Evolutionary conservation across 2,888 invertebrate genomes (phyloP), one percentile per base, ranked within the genome.

Genomic region (Drosophila gaucha): DNA sequence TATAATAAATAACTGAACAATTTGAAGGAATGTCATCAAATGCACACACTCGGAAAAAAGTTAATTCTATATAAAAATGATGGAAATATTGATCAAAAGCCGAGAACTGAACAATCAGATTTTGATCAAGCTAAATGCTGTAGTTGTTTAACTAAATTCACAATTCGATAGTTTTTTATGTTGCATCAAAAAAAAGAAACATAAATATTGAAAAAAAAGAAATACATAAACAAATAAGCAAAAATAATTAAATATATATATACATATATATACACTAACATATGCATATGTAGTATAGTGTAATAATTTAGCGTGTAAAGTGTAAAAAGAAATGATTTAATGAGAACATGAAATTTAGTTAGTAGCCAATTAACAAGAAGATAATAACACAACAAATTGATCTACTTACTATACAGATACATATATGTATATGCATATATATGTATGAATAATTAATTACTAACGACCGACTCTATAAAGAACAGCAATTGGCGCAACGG

Each of bases 331-430:
- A 74, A 70, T 58, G 58, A 75, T 88, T 77, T 60, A 72, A 60
- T 65, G 80, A 76, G 73, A 88, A 73, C 73, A 75, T 52, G 55
- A 70, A 74, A 82, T 78, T 89, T 89, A 89, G 90, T 80, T 89
- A 90, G 89, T 89, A 90, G 89, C 85, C 71, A 89, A 89, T 88
- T 86, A 85, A 83, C 75, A 72, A 72, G 67, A 41, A 49, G 59
- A 73, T 60, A 66, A 66, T 44, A 58, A 50, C 31, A 78, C 54
- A 78, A 76, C 73, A 73, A 78, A 82, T 72, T 78, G 80, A 73
- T 68, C 67, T 68, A 80, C 75, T 72, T 74, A 46, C 36, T 51
- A 55, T 66, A 76, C 31, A 51, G 31, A 47, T 38, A 55, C n/a
- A 55, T 46, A 59, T 20, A 35, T 35, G 64, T 56, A 66, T 47